These are phyloP conservation scores for Pomatostomus ruficeps DNA, from an alignment of 2,113 vertebrate genomes.

Conservation along the genomic window DNA sequence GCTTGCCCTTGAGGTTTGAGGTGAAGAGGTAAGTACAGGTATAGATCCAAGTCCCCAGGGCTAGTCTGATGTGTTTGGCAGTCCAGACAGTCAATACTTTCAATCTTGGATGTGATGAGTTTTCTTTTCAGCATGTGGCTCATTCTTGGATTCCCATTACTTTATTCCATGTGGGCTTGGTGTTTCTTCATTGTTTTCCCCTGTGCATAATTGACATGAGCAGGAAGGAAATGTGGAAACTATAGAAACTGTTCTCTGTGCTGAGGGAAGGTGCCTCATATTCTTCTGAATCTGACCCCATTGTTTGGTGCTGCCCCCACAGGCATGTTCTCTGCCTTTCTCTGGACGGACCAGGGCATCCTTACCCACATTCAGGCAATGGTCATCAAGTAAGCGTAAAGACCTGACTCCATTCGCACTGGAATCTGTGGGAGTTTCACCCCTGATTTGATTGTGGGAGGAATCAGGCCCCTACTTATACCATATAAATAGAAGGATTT, in stretches of 20 bases:
- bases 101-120: not conserved
- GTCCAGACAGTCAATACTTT: not conserved
- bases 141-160: not conserved
- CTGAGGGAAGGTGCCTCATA: slow-evolving; percentile 13
- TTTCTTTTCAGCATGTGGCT: not conserved
- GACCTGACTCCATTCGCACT: not conserved
- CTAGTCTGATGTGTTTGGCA: slow-evolving; percentile 20
- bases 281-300: slow-evolving; percentile 7
- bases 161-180: not conserved
- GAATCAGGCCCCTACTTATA: not conserved
- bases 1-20: slow-evolving; percentile 15
- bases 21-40: not conserved
- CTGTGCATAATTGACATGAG: not conserved
- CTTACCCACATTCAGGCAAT: not conserved
- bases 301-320: not conserved
- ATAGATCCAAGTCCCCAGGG: slow-evolving; percentile 2
- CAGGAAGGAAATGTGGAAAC: slow-evolving; percentile 56
- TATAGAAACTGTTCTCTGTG: slow-evolving; percentile 2
- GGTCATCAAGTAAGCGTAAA: not conserved
- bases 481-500: not conserved
- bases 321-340: not conserved
- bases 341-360: not conserved
- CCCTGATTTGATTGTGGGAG: not conserved
- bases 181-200: slow-evolving; percentile 41
- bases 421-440: not conserved